phyloP scores from a whole-genome alignment of 2,113 vertebrate species.

The Lycaon pictus region DNA sequence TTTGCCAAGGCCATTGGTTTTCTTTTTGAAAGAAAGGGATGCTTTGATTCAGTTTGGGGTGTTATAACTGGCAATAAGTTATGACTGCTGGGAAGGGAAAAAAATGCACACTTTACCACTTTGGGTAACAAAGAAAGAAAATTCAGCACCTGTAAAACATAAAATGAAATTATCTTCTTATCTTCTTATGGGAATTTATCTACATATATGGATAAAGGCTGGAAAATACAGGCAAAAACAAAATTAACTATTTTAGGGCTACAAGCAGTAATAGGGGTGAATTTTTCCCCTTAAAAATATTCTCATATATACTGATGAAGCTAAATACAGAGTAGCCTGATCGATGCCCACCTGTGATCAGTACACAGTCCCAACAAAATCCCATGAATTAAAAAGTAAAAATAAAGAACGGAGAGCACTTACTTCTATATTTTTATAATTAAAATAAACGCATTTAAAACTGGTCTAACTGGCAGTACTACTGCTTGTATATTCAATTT shows the following conservation, averaged over 20 bases:
- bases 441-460: neutral
- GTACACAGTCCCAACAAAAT: neutral
- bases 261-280: neutral
- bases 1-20: neutral
- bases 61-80: neutral
- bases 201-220: neutral
- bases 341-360: neutral
- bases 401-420: neutral
- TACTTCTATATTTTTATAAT: neutral
- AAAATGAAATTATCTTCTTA: constrained; percentile 8
- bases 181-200: neutral
- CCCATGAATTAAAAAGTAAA: neutral
- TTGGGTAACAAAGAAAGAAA: neutral
- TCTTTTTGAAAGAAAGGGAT: neutral
- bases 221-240: neutral
- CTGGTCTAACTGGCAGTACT: neutral
- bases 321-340: neutral
- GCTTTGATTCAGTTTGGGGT: neutral
- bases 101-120: neutral
- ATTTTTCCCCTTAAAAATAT: constrained; percentile 3
- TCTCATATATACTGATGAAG: neutral
- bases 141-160: neutral
- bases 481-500: neutral
- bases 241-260: neutral
- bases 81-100: neutral